phyloP scores from a whole-genome alignment of 2,888 invertebrate species.

The Deroplatys truncata region DNA sequence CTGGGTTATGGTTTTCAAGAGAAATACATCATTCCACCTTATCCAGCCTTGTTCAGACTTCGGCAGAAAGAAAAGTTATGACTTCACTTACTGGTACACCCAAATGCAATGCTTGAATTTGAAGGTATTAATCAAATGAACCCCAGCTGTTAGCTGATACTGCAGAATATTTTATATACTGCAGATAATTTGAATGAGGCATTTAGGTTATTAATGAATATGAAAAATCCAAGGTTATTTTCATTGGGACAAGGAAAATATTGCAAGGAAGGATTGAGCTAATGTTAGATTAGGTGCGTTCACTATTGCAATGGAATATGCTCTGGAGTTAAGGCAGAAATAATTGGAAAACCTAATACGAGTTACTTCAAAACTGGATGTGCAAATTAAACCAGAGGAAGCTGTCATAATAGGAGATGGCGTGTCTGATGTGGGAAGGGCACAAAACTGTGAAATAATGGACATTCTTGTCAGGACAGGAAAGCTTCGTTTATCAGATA shows the following conservation, averaged over 20 bases:
- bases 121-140: slow-evolving; percentile 40
- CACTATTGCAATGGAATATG: slow-evolving; percentile 94
- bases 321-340: slow-evolving; percentile 77
- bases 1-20: slow-evolving; percentile 46
- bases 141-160: slow-evolving; percentile 56
- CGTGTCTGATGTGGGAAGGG: slow-evolving; percentile 52
- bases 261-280: slow-evolving; percentile 10
- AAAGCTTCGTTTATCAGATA: slow-evolving; percentile 49
- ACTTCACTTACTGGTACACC: slow-evolving; percentile 49
- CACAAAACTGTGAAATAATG: slow-evolving; percentile 48
- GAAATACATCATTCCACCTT: slow-evolving; percentile 49
- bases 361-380: slow-evolving; percentile 48
- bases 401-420: slow-evolving; percentile 58
- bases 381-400: slow-evolving; percentile 40
- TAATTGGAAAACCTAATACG: slow-evolving; percentile 52
- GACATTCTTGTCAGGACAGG: slow-evolving; percentile 55
- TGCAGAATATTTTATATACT: slow-evolving; percentile 47
- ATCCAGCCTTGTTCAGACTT: slow-evolving; percentile 45
- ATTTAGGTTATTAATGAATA: slow-evolving; percentile 42
- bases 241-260: slow-evolving; percentile 21
- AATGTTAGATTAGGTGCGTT: slow-evolving; percentile 23
- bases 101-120: slow-evolving; percentile 40
- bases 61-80: slow-evolving; percentile 43
- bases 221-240: slow-evolving; percentile 30
- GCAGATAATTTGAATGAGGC: slow-evolving; percentile 49